These are phyloP conservation scores for Echinarachnius parma DNA, from an alignment of 53 echinoderm and acorn worm genomes.

Conservation along the genomic window DNA sequence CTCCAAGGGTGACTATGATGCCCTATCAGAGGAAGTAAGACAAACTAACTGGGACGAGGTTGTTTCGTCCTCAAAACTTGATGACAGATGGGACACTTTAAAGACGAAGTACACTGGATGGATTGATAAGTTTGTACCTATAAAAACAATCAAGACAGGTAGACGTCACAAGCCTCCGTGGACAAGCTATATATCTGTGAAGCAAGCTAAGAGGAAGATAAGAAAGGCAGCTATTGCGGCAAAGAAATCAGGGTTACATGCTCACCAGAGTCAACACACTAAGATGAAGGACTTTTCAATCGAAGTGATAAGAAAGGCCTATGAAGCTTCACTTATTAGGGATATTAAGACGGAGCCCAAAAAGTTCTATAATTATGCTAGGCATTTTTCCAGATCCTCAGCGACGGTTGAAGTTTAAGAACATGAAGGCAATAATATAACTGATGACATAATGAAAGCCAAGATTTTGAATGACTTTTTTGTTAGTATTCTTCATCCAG, in stretches of 20 bases:
- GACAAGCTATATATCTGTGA: slow-evolving; percentile 11
- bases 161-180: slow-evolving; percentile 32
- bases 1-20: slow-evolving; percentile 16
- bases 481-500: slow-evolving; percentile 1
- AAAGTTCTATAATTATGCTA: slow-evolving; percentile 29
- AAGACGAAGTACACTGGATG: not conserved
- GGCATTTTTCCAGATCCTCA: slow-evolving; percentile 8
- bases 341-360: slow-evolving; percentile 30
- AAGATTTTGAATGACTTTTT: slow-evolving; percentile 30
- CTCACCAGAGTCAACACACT: not conserved
- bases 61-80: not conserved
- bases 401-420: slow-evolving; percentile 3
- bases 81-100: slow-evolving; percentile 13
- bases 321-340: slow-evolving; percentile 6
- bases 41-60: slow-evolving; percentile 1
- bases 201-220: not conserved
- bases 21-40: slow-evolving; percentile 2
- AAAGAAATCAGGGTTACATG: slow-evolving; percentile 5
- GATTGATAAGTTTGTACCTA: slow-evolving; percentile 29
- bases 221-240: slow-evolving; percentile 15
- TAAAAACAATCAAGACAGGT: slow-evolving; percentile 7
- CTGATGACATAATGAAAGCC: slow-evolving; percentile 21
- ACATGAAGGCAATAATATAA: not conserved
- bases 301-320: slow-evolving; percentile 3
- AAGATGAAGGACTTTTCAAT: not conserved